A percentile compares a stretch with the other conserved stretches of the same genome.
Conservation (phyloP, 1,140 invertebrate genomes). For the Drosophila pectinifera region DNA sequence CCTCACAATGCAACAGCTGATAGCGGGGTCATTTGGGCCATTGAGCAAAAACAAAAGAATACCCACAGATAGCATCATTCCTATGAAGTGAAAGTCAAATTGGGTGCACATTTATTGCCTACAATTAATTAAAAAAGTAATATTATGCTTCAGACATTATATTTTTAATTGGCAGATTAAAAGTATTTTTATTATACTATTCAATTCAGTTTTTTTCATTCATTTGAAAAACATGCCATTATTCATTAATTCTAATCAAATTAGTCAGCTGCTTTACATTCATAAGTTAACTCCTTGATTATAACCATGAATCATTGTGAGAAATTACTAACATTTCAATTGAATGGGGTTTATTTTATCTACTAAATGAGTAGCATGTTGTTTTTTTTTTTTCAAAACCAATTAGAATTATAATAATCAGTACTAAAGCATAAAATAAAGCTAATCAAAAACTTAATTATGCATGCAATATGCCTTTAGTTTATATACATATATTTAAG, state of each 20-base stretch:
- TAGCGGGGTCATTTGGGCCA: conserved; percentile 25
- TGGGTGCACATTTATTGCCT: not conserved
- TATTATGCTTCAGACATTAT: not conserved
- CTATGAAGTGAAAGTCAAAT: not conserved
- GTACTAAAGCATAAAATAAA: not conserved
- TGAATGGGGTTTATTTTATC: not conserved
- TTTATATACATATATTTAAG: conserved; percentile 1
- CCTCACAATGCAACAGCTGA: conserved; percentile 15
- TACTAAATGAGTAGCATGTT: not conserved
- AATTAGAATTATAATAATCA: conserved; percentile 9
- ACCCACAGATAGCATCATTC: not conserved
- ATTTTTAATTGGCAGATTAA: not conserved
- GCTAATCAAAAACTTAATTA: conserved; percentile 10
- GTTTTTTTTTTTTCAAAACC: not conserved
- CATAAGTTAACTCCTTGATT: not conserved
- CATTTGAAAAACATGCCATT: not conserved
- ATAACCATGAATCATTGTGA: not conserved
- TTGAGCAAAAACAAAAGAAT: conserved; percentile 12
- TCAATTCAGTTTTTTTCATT: not conserved
- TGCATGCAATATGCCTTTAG: conserved; percentile 12
- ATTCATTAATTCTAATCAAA: too few species aligned
- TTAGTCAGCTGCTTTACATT: not conserved
- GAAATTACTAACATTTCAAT: conserved; percentile 9
- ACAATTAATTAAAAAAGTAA: not conserved
- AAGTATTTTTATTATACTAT: not conserved